These are phyloP conservation scores for Gyps fulvus DNA, from an alignment of 2,113 vertebrate species.

Conservation along the genomic window DNA sequence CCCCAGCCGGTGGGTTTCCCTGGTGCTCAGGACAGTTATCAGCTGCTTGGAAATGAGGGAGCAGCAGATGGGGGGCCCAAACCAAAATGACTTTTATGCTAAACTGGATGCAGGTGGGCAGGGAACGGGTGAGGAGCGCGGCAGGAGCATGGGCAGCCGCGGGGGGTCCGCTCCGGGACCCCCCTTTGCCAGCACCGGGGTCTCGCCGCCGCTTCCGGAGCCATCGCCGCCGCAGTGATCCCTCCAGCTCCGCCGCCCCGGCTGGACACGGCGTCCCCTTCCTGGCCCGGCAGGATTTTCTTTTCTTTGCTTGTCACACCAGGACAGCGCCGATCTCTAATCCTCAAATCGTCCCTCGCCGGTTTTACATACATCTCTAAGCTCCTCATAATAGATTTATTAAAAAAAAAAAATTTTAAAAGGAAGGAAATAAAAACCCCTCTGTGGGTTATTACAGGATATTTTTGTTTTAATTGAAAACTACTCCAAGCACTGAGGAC, in stretches of 20 bases:
- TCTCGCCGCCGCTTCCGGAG: neutral
- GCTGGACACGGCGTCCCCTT: neutral
- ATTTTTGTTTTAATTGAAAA: constrained; percentile 35
- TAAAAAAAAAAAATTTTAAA: neutral
- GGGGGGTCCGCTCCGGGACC: neutral
- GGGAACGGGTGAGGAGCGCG: neutral
- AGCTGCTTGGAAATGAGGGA: constrained; percentile 28
- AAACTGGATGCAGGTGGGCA: neutral
- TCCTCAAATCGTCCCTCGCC: neutral
- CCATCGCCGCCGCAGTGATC: accelerated
- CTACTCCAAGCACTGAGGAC: neutral
- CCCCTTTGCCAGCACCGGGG: accelerated
- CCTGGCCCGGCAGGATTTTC: neutral
- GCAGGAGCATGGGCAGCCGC: neutral
- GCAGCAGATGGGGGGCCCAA: constrained; percentile 25
- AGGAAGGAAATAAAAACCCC: neutral
- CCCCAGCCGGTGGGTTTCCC: neutral
- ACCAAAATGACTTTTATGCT: constrained; percentile 60
- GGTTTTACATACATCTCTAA: constrained; percentile 5
- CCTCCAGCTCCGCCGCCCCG: neutral
- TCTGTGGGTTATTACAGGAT: constrained; percentile 5
- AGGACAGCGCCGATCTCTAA: neutral
- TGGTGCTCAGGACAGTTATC: neutral
- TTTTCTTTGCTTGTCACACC: neutral
- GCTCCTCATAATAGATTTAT: constrained; percentile 26